Base-by-base conservation (phyloP, 2,888 invertebrate genomes). In the Andrena dorsata region DNA sequence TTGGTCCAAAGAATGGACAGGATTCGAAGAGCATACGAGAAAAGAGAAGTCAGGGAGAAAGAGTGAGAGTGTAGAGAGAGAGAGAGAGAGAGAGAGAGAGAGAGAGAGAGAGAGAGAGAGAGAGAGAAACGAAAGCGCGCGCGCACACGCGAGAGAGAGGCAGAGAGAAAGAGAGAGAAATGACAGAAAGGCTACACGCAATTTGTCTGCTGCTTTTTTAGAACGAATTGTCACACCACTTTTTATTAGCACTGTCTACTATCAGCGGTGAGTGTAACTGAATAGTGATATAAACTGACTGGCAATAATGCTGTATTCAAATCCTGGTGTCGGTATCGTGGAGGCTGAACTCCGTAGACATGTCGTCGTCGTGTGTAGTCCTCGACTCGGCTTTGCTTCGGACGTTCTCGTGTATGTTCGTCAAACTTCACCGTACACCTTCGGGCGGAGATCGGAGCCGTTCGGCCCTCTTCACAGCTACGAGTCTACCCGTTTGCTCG, bases 311-410 rank as follows among this genome's bases (percentile, higher is more conserved):
- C 53, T 53, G 41, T 32, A 60, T 49, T 58, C 53, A 58, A 64
- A 61, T 72, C 58, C 60, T 58, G 47, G 71, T 60, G 23, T 75
- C 20, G 58, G 69, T 23, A 75, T 71, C 69, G 72, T 80, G 88
- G 89, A 89, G 90, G 77, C 86, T 89, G 89, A 78, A 88, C 88
- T 84, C 85, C 87, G 89, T 88, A 87, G 89, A 91, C 90, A 89
- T 90, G 89, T 90, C 91, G 89, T 71, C 64, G 75, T 68, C 72
- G 72, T 47, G 64, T 58, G 47, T 56, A 26, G 53, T 69, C 74
- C 51, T 66, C 56, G 64, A 20, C 47, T 66, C 68, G 69, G 73
- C 64, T 65, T 61, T 56, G 56, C 76, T 85, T 87, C 82, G 88
- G 81, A 74, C 70, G 51, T 70, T 60, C 60, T 76, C 86, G 82